Percentiles rank a stretch among this genome's conserved stretches.
Evolutionary conservation across 1,140 invertebrate species (phyloP).

Genomic region (Schlechtendalia chinensis): DNA sequence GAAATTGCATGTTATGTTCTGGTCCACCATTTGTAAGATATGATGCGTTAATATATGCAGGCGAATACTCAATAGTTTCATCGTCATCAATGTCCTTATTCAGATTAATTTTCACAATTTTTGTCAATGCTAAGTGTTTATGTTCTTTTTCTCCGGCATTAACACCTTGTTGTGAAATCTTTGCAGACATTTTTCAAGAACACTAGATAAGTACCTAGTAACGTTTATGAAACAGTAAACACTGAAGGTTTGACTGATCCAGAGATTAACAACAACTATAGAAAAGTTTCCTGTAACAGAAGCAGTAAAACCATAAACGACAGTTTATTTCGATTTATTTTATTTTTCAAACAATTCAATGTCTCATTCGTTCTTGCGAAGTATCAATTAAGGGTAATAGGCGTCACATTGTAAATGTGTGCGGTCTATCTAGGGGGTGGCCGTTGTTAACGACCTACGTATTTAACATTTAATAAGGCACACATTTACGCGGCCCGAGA

Average conservation of each 20-base stretch:
- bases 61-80: conserved; percentile 6
- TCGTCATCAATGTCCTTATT: neutral
- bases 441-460: too few species aligned
- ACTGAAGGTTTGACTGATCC: neutral
- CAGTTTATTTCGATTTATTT: too few species aligned
- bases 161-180: neutral
- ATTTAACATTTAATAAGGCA: too few species aligned
- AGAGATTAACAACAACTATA: neutral
- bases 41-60: conserved; percentile 1
- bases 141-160: neutral
- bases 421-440: too few species aligned
- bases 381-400: too few species aligned
- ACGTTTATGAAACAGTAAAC: neutral
- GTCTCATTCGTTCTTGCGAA: too few species aligned
- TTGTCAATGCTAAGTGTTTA: conserved; percentile 7
- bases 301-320: too few species aligned
- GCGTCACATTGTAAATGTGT: too few species aligned
- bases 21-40: neutral
- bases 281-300: neutral
- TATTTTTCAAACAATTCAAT: too few species aligned
- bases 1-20: conserved; percentile 6
- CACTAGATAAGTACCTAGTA: too few species aligned
- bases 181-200: conserved; percentile 3
- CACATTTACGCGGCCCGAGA: too few species aligned
- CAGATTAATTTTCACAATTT: conserved; percentile 21